These are phyloP conservation scores for Pangasius macronema DNA, from an alignment of 2,797 vertebrate genomes.

Conservation along the genomic window DNA sequence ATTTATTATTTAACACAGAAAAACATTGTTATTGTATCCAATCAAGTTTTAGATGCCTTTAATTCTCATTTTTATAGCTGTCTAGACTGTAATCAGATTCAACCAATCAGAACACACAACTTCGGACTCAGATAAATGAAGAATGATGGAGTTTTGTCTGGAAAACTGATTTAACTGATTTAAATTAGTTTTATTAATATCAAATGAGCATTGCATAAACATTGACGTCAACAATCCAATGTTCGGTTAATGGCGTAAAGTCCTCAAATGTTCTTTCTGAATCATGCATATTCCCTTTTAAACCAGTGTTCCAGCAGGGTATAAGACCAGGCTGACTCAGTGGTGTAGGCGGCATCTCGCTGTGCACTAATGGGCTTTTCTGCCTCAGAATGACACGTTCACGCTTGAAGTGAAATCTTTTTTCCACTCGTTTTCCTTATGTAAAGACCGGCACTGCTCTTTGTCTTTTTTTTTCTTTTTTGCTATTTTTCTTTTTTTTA, in stretches of 20 bases:
- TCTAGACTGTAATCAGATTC: background rate
- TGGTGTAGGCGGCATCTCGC: constrained; percentile 22
- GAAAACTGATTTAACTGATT: background rate
- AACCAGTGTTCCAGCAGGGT: constrained; percentile 4
- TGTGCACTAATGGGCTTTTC: constrained; percentile 38
- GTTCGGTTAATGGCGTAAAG: background rate
- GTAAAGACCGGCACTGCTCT: background rate
- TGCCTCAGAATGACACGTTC: constrained; percentile 4
- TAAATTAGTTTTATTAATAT: background rate
- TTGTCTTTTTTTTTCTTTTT: background rate
- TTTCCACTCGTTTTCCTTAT: background rate
- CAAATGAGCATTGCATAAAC: background rate
- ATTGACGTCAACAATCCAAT: background rate
- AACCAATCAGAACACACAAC: background rate
- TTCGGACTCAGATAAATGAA: background rate
- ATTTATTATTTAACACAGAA: background rate
- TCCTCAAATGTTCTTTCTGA: background rate
- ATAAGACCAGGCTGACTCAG: constrained; percentile 33
- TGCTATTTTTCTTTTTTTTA: background rate
- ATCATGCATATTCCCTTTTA: background rate
- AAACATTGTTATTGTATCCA: background rate
- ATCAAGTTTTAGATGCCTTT: background rate
- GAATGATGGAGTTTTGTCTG: background rate
- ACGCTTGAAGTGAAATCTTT: constrained; percentile 4
- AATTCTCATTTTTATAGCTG: background rate